Evolutionary conservation across 2,797 vertebrate genomes (phyloP).

Genomic region (Rhinoraja longicauda): DNA sequence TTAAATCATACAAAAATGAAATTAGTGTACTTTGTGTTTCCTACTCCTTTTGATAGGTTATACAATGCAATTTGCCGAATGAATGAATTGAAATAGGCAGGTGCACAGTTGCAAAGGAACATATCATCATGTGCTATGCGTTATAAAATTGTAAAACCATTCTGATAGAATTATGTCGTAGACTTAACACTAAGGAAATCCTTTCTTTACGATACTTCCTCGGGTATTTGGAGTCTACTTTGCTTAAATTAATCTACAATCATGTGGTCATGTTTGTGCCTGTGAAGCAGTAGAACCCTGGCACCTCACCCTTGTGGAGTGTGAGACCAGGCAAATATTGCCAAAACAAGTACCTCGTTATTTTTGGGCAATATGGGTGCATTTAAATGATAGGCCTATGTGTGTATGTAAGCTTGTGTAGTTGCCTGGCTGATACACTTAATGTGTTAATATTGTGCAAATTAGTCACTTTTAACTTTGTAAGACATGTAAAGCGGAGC

Average conservation of each 20-base stretch:
- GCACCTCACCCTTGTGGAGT: not conserved
- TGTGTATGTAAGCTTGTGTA: not conserved
- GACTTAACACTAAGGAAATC: not conserved
- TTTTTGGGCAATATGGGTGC: not conserved
- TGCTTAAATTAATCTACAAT: not conserved
- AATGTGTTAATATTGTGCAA: not conserved
- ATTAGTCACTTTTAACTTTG: not conserved
- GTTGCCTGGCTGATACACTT: not conserved
- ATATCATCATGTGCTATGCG: not conserved
- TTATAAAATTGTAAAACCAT: not conserved
- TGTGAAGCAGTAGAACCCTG: not conserved
- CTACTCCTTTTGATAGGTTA: not conserved
- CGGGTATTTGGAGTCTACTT: not conserved
- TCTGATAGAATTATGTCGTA: not conserved
- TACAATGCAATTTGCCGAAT: not conserved
- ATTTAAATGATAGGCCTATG: not conserved
- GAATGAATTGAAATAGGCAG: not conserved
- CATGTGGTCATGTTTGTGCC: not conserved
- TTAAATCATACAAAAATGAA: constrained; percentile 21
- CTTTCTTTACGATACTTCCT: not conserved
- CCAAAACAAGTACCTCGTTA: not conserved
- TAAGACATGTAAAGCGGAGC: not conserved
- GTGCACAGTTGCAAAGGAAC: not conserved
- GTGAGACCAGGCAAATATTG: no score
- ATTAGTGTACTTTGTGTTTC: not conserved